phyloP scores from a whole-genome alignment of 2,797 vertebrate genomes.

The Molossus molossus region DNA sequence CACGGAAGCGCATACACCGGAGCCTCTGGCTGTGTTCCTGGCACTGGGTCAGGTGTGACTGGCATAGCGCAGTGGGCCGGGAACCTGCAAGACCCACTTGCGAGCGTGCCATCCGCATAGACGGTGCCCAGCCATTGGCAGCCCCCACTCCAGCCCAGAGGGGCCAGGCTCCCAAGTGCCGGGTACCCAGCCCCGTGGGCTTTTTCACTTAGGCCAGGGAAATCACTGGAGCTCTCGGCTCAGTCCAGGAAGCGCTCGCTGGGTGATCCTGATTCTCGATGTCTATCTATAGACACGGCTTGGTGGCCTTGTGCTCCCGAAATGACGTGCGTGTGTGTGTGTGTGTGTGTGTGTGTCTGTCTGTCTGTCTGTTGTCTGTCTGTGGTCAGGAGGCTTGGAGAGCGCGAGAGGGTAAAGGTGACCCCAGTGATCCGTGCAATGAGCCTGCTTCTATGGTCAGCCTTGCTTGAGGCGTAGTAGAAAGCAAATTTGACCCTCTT shows the following conservation, averaged over 20 bases:
- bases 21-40: conserved; percentile 40
- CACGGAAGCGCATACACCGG: not conserved
- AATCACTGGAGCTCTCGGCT: conserved; percentile 75
- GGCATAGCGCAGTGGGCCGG: not conserved
- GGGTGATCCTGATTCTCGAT: conserved; percentile 73
- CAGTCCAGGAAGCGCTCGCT: conserved; percentile 54
- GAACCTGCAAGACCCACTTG: conserved; percentile 61
- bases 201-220: conserved; percentile 75
- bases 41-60: conserved; percentile 69
- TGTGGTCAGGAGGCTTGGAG: conserved; percentile 16
- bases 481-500: not conserved
- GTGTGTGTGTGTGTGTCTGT: too few relatives aligned
- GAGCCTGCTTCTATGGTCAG: not conserved
- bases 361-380: too few relatives aligned
- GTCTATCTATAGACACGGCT: conserved; percentile 55
- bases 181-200: not conserved
- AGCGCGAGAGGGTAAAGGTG: conserved; percentile 40
- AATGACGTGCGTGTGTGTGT: not conserved
- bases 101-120: conserved; percentile 3
- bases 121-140: not conserved
- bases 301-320: not conserved
- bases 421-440: not conserved
- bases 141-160: not conserved
- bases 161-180: not conserved
- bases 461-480: not conserved